Evolutionary conservation across 35 echinoderm and acorn worm genomes (phyloP), one percentile per base, ranked within the genome.

Genomic region (Diadema setosum): DNA sequence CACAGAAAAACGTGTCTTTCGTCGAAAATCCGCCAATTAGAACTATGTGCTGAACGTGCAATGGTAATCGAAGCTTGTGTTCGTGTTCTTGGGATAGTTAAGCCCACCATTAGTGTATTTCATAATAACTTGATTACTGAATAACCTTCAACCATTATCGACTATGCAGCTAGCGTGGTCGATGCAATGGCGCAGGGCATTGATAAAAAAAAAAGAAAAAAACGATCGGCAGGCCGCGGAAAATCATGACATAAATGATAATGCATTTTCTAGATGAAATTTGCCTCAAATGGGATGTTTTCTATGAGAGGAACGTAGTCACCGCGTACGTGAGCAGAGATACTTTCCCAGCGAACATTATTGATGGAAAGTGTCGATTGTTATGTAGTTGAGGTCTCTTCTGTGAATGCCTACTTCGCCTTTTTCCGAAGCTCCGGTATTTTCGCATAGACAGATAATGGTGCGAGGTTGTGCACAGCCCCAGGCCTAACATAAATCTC

Each of bases 401-500:
- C 67, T 33, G 26, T 17, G 39, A 78, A 78, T 41, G 18, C 73
- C 40, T 25, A 7, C 73, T 78, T 36, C n/a, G n/a, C 5, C 17
- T 24, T 18, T 43, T 41, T 78, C 24, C 37, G 73, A 78, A 3
- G 73, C 73, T 42, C 40, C 44, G 12, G 35, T 78, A 21, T 78
- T 41, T 78, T 78, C 3, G 37, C n/a, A 44, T 26, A 78, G 73
- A 78, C 73, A 78, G 33, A 78, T 78, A 78, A 78, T 78, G 73
- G 73, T 41, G 73, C 21, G 73, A 78, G 73, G 73, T 78, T 78
- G 73, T 41, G 33, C 73, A 78, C 73, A 35, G 73, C 73, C 73
- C 73, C 35, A 36, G 73, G 73, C 73, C 73, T 78, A 78, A 78
- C 73, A 78, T 78, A 78, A 78, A 44, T 78, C 73, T 78, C 73